Evolutionary conservation across 2,797 vertebrate species (phyloP).

Genomic region (Chromis chromis): DNA sequence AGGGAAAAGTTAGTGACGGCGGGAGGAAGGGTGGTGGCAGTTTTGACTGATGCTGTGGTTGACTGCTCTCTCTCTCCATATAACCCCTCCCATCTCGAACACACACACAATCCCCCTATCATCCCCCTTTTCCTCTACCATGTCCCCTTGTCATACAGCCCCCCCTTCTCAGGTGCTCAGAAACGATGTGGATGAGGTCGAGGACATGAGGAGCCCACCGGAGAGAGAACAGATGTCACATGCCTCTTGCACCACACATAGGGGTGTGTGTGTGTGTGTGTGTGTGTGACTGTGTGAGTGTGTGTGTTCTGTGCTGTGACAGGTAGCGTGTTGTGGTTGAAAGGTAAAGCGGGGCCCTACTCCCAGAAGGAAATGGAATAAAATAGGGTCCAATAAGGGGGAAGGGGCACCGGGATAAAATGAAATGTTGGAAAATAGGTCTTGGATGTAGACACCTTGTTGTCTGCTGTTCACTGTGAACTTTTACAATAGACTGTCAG

Average conservation of each 20-base stretch:
- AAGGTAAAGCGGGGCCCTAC: conserved; percentile 63
- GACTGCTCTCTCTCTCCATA: conserved; percentile 55
- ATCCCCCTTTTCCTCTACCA: conserved; percentile 45
- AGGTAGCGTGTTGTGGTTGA: conserved; percentile 77
- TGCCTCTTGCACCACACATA: conserved; percentile 70
- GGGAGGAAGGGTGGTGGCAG: conserved; percentile 57
- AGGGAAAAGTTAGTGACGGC: conserved; percentile 67
- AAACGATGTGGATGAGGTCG: conserved; percentile 77
- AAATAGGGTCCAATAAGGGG: conserved; percentile 42
- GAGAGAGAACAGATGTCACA: conserved; percentile 86
- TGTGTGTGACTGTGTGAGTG: conserved; percentile 33
- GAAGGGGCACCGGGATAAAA: conserved; percentile 31
- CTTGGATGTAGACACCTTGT: conserved; percentile 38
- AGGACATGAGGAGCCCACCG: conserved; percentile 79
- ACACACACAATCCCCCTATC: conserved; percentile 30
- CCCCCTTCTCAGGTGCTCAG: conserved; percentile 71
- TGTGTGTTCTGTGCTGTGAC: conserved; percentile 69
- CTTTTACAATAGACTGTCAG: conserved; percentile 21
- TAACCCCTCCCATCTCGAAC: conserved; percentile 26
- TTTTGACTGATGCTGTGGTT: conserved; percentile 74
- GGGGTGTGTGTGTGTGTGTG: conserved; percentile 47
- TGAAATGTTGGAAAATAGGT: conserved; percentile 44
- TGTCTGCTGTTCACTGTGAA: conserved; percentile 34
- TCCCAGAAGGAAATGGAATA: conserved; percentile 66
- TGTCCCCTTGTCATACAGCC: conserved; percentile 67